phyloP scores from a whole-genome alignment of 2,888 invertebrate genomes.

The Chalcosyrphus nemorum region DNA sequence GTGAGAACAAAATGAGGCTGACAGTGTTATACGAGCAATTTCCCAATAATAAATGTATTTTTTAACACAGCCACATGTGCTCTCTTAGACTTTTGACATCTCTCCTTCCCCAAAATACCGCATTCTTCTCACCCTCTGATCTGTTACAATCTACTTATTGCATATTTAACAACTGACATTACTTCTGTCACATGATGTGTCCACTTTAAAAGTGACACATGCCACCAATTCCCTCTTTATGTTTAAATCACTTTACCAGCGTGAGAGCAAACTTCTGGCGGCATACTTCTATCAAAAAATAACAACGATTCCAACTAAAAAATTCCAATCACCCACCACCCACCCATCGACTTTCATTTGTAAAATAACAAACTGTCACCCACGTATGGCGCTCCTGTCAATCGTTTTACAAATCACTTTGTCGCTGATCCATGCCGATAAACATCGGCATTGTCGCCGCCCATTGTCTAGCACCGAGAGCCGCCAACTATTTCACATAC shows the following conservation, averaged over 20 bases:
- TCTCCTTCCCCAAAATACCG: too few species aligned
- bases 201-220: too few species aligned
- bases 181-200: too few species aligned
- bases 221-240: too few species aligned
- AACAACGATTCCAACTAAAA: constrained; percentile 9
- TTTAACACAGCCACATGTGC: too few species aligned
- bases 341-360: constrained; percentile 5
- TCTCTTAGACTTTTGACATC: too few species aligned
- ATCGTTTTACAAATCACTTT: constrained; percentile 58
- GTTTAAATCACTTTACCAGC: constrained; percentile 5
- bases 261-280: neutral
- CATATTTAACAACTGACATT: too few species aligned
- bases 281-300: neutral
- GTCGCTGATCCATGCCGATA: constrained; percentile 57
- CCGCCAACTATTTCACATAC: constrained; percentile 48
- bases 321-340: constrained; percentile 28
- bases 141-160: too few species aligned
- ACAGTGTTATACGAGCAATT: too few species aligned
- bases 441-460: constrained; percentile 39
- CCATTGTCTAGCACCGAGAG: constrained; percentile 32
- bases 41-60: too few species aligned
- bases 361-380: constrained; percentile 41
- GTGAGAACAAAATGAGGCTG: too few species aligned
- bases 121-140: too few species aligned
- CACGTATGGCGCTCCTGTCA: constrained; percentile 60